Base-by-base conservation (phyloP, 2,113 vertebrate genomes). In the Sylvia atricapilla region DNA sequence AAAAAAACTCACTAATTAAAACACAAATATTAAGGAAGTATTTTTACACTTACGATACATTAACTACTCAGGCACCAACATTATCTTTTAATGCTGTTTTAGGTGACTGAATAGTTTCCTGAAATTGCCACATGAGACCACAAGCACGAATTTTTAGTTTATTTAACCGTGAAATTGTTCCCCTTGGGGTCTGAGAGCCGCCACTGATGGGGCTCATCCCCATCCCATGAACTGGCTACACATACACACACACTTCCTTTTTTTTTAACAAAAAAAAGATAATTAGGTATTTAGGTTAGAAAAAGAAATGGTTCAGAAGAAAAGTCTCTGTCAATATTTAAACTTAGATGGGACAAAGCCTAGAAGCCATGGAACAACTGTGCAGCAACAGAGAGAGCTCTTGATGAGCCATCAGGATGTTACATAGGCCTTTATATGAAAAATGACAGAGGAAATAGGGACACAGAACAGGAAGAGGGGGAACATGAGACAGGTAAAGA, bases 71-170 rank as follows among this genome's bases (percentile, higher is more conserved):
- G 7, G 11, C 5, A 58, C 3, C 15, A 46, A 43, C 7, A 25
- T 52, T 31, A 31, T 13, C 37, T 79, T 77, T 55, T 31, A 60
- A 69, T 19, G 19, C 9, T 46, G 15, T 25, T 69, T 59, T 25
- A 37, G 66, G 28, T 9, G 33, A 46, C 4, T 0, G 9, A 85
- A 33, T 10, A 13, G 4, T 41, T 83, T 50, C 13, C 35, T 60
- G 7, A 35, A 59, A 53, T 13, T 35, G 49, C 11, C 24, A n/a
- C 2, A 1, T 12, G 27, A 60, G 16, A 37, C 11, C 39, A 37
- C 8, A 73, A 0, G 0, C 13, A 33, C 15, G 13, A 77, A 35
- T 9, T 30, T 63, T 24, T 49, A 23, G 27, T 53, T 46, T 63
- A 55, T 30, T 23, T 69, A 6, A 59, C 46, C 56, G 7, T 17